Conservation (phyloP, 2,888 invertebrate species). For the Helleia helle region DNA sequence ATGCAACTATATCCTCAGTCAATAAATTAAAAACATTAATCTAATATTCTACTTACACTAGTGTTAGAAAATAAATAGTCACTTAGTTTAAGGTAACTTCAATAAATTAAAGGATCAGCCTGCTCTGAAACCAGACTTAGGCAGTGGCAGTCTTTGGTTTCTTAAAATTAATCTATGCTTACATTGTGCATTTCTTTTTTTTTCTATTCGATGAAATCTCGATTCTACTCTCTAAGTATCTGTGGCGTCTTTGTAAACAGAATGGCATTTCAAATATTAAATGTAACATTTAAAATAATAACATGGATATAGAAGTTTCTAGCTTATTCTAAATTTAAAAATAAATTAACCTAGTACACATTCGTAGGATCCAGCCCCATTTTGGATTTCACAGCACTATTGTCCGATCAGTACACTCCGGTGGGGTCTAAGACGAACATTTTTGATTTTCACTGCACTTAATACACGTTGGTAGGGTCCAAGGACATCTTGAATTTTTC, state of each 20-base stretch:
- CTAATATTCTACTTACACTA: constrained; percentile 36
- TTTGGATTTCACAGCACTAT: constrained; percentile 13
- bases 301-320: not conserved
- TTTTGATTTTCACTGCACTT: constrained; percentile 28
- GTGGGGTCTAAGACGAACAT: constrained; percentile 59
- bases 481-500: constrained; percentile 24
- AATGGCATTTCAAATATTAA: constrained; percentile 29
- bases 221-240: constrained; percentile 50
- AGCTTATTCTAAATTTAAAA: constrained; percentile 9
- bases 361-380: constrained; percentile 35
- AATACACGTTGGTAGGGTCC: constrained; percentile 61
- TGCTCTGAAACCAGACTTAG: constrained; percentile 42
- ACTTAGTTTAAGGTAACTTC: constrained; percentile 67
- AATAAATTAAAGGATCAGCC: constrained; percentile 57
- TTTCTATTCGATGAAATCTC: constrained; percentile 58
- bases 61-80: constrained; percentile 64
- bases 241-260: constrained; percentile 37
- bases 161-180: constrained; percentile 46
- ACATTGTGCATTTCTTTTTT: constrained; percentile 45
- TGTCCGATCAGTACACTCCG: constrained; percentile 51
- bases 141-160: constrained; percentile 66
- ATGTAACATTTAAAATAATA: constrained; percentile 19
- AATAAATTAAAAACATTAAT: constrained; percentile 23
- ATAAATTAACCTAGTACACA: constrained; percentile 29
- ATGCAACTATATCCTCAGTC: constrained; percentile 28